Evolutionary conservation across 2,113 vertebrate species (phyloP).

Genomic region (Blennius ocellaris): DNA sequence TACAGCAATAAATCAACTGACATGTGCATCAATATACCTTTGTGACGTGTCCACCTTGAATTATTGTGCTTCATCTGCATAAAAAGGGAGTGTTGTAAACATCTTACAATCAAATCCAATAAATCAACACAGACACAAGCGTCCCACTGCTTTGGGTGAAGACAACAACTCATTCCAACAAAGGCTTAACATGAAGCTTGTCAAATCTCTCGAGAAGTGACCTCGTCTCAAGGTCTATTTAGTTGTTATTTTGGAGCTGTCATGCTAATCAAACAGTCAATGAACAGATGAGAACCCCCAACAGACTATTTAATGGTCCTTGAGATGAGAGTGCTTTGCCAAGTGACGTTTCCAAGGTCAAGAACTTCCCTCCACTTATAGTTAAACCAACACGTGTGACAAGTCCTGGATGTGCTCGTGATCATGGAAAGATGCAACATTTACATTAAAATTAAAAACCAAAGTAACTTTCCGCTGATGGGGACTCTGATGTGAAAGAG

Average conservation of each 20-base stretch:
- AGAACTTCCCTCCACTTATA: conserved; percentile 5
- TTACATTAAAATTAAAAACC: neutral
- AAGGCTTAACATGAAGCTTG: neutral
- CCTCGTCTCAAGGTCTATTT: neutral
- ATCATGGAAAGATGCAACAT: neutral
- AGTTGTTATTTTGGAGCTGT: neutral
- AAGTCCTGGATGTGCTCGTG: neutral
- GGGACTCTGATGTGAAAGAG: neutral
- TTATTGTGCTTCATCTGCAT: neutral
- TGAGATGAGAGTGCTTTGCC: neutral
- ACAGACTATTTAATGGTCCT: neutral
- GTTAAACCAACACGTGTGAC: neutral
- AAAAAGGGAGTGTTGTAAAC: neutral
- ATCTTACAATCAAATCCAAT: neutral
- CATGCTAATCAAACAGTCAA: neutral
- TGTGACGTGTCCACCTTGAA: neutral
- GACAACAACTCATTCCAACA: neutral
- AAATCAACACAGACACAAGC: too few relatives aligned
- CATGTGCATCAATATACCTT: neutral
- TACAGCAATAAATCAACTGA: neutral
- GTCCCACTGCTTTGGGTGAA: too few relatives aligned
- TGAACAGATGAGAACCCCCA: neutral
- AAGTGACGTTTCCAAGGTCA: neutral
- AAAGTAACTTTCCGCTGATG: neutral
- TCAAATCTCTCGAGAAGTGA: neutral